Percentiles rank a stretch among this genome's conserved stretches.
These are phyloP conservation scores for Pachyramphus minor DNA, from an alignment of 2,113 vertebrate genomes.

Conservation along the genomic window DNA sequence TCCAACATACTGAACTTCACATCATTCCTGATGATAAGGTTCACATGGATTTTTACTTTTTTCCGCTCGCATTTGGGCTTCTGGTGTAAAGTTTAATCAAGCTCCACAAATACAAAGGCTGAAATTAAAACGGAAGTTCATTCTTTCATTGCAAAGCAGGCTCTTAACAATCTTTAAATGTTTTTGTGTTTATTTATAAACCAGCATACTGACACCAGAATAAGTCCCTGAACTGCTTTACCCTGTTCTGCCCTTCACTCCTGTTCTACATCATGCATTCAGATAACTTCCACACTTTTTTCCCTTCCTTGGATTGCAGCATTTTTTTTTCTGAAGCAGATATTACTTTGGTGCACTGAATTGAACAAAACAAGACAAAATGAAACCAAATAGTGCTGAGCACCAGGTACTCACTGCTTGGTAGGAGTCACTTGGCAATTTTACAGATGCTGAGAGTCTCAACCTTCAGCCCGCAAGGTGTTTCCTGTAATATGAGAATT, in stretches of 20 bases:
- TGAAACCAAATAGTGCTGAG: not conserved
- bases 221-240: not conserved
- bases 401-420: not conserved
- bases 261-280: not conserved
- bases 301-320: not conserved
- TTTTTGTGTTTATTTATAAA: constrained; percentile 10
- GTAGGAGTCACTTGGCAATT: not conserved
- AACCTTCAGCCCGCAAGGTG: not conserved
- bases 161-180: not conserved
- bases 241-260: not conserved
- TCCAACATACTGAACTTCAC: not conserved
- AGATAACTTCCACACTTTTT: not conserved
- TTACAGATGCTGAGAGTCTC: not conserved
- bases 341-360: not conserved
- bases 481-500: not conserved
- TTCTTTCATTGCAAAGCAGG: not conserved
- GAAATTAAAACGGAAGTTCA: not conserved
- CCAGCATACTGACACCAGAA: not conserved
- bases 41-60: not conserved
- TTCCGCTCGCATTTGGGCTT: not conserved
- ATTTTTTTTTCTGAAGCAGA: not conserved
- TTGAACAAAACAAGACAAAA: not conserved
- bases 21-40: not conserved
- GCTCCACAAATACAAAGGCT: not conserved
- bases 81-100: constrained; percentile 19